These are phyloP conservation scores for Pterophyllum scalare DNA, from an alignment of 2,113 vertebrate species.

Conservation along the genomic window DNA sequence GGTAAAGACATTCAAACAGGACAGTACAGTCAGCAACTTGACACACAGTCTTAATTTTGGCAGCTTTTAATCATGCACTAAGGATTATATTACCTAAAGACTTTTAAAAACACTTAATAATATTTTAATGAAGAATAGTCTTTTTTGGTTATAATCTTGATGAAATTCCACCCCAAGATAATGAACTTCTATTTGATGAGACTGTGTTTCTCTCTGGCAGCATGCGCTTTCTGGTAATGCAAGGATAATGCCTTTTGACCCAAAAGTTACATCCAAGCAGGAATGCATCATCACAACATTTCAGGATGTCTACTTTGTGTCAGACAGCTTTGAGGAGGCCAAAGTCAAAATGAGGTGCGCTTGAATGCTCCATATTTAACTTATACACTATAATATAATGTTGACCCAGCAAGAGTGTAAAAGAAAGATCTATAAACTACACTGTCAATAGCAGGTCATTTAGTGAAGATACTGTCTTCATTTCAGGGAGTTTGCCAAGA, in stretches of 20 bases:
- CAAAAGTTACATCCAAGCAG: conserved; percentile 90
- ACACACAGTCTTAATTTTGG: background rate
- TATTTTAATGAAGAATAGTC: background rate
- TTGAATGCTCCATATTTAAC: background rate
- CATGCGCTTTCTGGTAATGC: conserved; percentile 90
- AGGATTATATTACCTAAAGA: background rate
- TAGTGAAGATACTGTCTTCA: background rate
- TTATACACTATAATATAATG: background rate
- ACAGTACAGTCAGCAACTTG: background rate
- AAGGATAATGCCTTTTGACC: conserved; percentile 92
- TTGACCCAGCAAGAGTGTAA: background rate
- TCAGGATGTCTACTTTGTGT: conserved; percentile 95
- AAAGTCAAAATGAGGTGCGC: conserved; percentile 96
- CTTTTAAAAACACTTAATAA: background rate
- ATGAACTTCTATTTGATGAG: background rate
- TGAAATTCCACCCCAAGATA: background rate
- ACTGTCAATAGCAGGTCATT: conserved; percentile 20
- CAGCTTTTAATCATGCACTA: background rate
- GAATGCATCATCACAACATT: conserved; percentile 97
- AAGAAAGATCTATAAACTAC: background rate
- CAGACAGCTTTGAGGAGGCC: conserved; percentile 96
- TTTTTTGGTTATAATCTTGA: background rate
- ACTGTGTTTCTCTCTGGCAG: conserved; percentile 67
- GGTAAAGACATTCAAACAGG: conserved; percentile 76
- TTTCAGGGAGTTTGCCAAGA: conserved; percentile 96